Evolutionary conservation across 1,140 invertebrate species (phyloP), one percentile per base, ranked within the genome.

Genomic region (Drosophila mauritiana): DNA sequence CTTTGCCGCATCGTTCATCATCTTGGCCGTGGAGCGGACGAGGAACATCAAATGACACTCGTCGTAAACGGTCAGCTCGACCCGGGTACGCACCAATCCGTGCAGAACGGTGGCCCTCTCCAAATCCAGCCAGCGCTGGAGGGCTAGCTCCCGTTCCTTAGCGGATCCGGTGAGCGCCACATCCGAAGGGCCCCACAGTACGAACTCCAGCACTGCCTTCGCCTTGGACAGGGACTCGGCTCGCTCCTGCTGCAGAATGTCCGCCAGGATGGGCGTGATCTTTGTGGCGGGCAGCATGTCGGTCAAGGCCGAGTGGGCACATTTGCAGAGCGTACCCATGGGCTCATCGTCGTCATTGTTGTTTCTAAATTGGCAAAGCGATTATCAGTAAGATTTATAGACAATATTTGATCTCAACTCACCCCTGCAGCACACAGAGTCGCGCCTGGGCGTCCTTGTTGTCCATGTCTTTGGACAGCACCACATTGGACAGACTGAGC

Each of bases 121-220:
- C 11, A 97, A 92, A 84, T 97, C 97, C 40, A 97, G 90, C 97
- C 97, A 97, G 43, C 96, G 93, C 79, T 97, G 96, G 2, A 97
- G 84, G 0, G 95, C 95, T 13, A 95, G 80, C 73, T 96, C 96
- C 4, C 95, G 93, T 65, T 96, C 96, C 27, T 94, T 94, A 0
- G 93, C 93, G 0, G 94, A 94, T 6, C 94, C 94, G 0, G 95
- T 94, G 11, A 96, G 93, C 0, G 94, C 94, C 1, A 96, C 94
- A 80, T 97, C 96, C 11, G 96, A 94, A 1, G 97, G 97, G 3
- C 97, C 97, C 96, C 97, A 98, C 2, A 98, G 92, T 65, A 96
- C 96, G 80, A 96, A 97, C 85, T 97, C 97, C 27, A 97, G 90
- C 0, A 97, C 94, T 0, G 96, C 95, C 92, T 97, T 97, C 17